These are phyloP conservation scores for Actinernus sp. DNA, from an alignment of 92 coral and sea anemone genomes.

Conservation along the genomic window DNA sequence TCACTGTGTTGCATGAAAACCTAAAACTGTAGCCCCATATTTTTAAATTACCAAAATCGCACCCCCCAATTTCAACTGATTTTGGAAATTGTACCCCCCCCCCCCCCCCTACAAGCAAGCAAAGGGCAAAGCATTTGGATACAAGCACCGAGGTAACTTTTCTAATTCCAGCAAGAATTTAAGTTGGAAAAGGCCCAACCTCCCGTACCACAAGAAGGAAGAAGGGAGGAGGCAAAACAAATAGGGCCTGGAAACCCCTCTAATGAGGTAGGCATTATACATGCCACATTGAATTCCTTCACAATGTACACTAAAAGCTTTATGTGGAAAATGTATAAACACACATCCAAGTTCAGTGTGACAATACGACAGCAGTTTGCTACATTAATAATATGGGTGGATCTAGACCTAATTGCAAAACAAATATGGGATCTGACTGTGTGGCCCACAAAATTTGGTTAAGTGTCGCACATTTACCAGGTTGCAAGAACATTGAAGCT, in stretches of 20 bases:
- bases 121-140: slow-evolving; percentile 24
- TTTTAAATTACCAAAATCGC: no score
- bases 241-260: slow-evolving; percentile 51
- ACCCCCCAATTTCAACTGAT: no score
- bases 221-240: slow-evolving; percentile 42
- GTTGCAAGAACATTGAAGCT: slow-evolving; percentile 45
- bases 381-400: slow-evolving; percentile 69
- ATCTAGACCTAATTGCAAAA: slow-evolving; percentile 43
- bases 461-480: slow-evolving; percentile 62
- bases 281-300: slow-evolving; percentile 34
- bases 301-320: slow-evolving; percentile 48
- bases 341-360: slow-evolving; percentile 64
- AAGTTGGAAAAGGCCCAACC: slow-evolving; percentile 57
- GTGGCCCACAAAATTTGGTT: slow-evolving; percentile 39
- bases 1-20: no score
- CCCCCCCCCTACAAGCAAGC: no score
- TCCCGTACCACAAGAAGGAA: slow-evolving; percentile 16
- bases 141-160: slow-evolving; percentile 2
- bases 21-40: no score
- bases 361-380: slow-evolving; percentile 67
- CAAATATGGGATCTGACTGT: slow-evolving; percentile 54
- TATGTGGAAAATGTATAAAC: slow-evolving; percentile 16
- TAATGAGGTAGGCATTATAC: slow-evolving; percentile 35
- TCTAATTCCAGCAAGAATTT: slow-evolving; percentile 18
- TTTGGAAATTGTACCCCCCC: no score